phyloP scores from a whole-genome alignment of 2,113 vertebrate genomes.

The Phoxinus phoxinus region DNA sequence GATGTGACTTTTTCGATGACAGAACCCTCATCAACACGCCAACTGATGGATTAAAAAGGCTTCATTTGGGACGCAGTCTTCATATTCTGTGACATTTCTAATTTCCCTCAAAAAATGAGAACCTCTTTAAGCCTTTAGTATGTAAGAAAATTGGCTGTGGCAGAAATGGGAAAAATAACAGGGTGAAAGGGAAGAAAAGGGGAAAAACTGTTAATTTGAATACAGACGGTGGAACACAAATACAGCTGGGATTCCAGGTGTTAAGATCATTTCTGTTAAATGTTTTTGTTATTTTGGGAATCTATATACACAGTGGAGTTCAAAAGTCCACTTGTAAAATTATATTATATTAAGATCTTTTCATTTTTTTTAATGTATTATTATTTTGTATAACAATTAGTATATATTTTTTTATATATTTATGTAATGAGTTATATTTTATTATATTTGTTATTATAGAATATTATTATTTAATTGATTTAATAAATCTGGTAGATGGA shows the following conservation, averaged over 20 bases:
- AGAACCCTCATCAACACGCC: conserved; percentile 51
- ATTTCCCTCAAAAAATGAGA: conserved; percentile 61
- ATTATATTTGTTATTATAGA: neutral
- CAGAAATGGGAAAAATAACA: conserved; percentile 56
- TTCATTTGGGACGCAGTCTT: conserved; percentile 59
- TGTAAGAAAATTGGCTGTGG: conserved; percentile 68
- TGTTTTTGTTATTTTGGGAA: conserved; percentile 29
- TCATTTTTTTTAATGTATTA: neutral
- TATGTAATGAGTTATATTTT: neutral
- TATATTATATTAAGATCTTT: neutral
- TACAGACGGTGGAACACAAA: conserved; percentile 15
- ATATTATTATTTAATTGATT: neutral
- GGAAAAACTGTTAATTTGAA: conserved; percentile 9
- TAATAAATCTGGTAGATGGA: neutral
- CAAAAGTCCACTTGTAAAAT: neutral
- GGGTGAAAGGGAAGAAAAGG: neutral
- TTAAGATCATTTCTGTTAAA: neutral
- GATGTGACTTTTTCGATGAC: conserved; percentile 59
- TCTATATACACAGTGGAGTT: conserved; percentile 24
- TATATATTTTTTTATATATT: neutral
- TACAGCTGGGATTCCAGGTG: conserved; percentile 1
- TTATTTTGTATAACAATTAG: neutral
- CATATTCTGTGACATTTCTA: conserved; percentile 57
- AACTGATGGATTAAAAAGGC: conserved; percentile 41
- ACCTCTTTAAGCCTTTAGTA: conserved; percentile 55